Base-by-base conservation (phyloP, 1,140 invertebrate genomes). In the Diabrotica undecimpunctata region DNA sequence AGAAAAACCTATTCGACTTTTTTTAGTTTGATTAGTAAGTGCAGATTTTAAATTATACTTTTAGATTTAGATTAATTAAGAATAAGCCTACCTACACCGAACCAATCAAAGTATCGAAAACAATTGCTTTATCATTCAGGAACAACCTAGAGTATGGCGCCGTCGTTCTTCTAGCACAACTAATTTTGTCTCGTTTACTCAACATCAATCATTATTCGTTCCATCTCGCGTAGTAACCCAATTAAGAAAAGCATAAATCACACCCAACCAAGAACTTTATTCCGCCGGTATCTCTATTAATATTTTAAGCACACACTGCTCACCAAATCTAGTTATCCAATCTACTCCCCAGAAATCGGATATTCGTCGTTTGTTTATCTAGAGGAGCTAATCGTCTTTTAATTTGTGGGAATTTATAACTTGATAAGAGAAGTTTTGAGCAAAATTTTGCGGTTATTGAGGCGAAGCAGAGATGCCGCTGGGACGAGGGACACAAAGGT, bases 381-480 rank as follows among this genome's bases (percentile, higher is more conserved):
- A 46, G 41, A 46, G 8, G 41, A 46, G 41, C 41, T 46, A 46
- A 46, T 46, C 41, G 8, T 46, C 41, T 46, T 46, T 46, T 46
- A 46, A 46, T 46, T 46, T 46, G 41, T 46, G 41, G n/a, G 41
- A 46, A 46, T 46, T 46, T 46, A 46, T 46, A 46, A 46, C 41
- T 46, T 8, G 41, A 46, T 46, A 10, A 46, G 41, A 46, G 41
- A n/a, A 46, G 5, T 46, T 46, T 46, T 46, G 41, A 46, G n/a
- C 41, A 46, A 46, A 46, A 46, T 10, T 46, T 46, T 46, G 8
- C n/a, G 41, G 41, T 46, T 46, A 46, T 46, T 46, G 41, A 46
- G 41, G 41, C 41, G 41, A 10, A 46, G 8, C n/a, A 46, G 8
- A 46, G 41, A 46, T n/a, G 41, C 41, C 6, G 41, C 41, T 8